Percentiles rank a stretch among this genome's conserved stretches.
phyloP scores from a whole-genome alignment of 2,888 invertebrate genomes.

The Isoperla grammatica region DNA sequence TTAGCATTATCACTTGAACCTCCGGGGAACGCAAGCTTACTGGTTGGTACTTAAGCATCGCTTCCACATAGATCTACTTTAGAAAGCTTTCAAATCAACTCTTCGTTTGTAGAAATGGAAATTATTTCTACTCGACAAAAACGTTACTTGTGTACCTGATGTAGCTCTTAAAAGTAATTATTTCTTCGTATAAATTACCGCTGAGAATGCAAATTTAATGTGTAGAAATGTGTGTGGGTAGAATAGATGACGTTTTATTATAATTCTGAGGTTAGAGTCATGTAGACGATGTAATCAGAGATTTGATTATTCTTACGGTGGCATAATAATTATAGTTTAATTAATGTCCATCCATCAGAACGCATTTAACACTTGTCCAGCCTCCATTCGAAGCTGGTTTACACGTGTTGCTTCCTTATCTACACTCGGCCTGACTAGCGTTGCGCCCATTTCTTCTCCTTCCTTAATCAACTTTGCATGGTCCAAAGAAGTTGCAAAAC shows the following conservation, averaged over 20 bases:
- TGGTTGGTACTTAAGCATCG: not conserved
- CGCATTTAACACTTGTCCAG: conserved; percentile 21
- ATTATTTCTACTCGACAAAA: no score
- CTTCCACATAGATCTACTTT: no score
- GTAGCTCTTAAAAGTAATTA: no score
- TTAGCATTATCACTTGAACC: not conserved
- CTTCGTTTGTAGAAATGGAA: no score
- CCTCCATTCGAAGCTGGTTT: not conserved
- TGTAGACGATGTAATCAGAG: conserved; percentile 1
- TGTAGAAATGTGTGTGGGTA: no score
- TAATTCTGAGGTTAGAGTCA: not conserved
- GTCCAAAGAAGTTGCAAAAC: not conserved
- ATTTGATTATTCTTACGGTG: conserved; percentile 5
- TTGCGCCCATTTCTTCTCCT: not conserved
- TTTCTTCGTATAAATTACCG: no score
- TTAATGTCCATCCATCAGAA: conserved; percentile 28
- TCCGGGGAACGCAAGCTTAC: not conserved
- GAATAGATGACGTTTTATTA: no score
- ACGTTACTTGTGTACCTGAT: no score
- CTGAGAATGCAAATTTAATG: no score
- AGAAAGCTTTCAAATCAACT: no score
- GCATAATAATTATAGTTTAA: conserved; percentile 23
- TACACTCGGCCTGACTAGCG: no score
- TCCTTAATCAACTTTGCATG: not conserved
- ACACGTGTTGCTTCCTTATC: not conserved